Evolutionary conservation across 2,888 invertebrate species (phyloP).

Genomic region (Magallana nippona): DNA sequence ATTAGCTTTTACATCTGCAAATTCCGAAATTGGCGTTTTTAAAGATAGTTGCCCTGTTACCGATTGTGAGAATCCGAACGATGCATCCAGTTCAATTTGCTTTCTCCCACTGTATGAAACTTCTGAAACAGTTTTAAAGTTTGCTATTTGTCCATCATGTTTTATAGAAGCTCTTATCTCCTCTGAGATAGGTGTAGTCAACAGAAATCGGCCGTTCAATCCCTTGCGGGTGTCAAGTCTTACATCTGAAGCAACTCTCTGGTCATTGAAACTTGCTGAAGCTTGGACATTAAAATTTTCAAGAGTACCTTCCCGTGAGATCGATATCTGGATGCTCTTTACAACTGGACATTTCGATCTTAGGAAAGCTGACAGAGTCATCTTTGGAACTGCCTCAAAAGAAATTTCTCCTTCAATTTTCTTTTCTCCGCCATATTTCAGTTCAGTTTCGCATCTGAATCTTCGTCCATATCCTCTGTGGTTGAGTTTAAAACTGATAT

Average conservation of each 20-base stretch:
- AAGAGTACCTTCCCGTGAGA: slow-evolving; percentile 25
- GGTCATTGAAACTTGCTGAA: slow-evolving; percentile 27
- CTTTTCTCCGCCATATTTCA: slow-evolving; percentile 46
- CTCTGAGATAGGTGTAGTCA: slow-evolving; percentile 56
- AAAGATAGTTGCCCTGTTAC: neutral
- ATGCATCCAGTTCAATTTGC: slow-evolving; percentile 26
- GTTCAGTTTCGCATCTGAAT: slow-evolving; percentile 36
- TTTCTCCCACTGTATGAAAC: slow-evolving; percentile 49
- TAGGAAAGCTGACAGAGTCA: slow-evolving; percentile 43
- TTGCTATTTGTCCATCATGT: slow-evolving; percentile 51
- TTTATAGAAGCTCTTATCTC: slow-evolving; percentile 51
- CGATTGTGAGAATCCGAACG: neutral
- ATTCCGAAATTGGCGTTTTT: slow-evolving; percentile 43
- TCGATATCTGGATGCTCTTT: slow-evolving; percentile 17
- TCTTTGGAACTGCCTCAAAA: slow-evolving; percentile 40
- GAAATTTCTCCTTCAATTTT: slow-evolving; percentile 47
- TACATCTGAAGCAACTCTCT: slow-evolving; percentile 33
- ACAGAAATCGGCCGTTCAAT: slow-evolving; percentile 45
- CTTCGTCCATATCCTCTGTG: slow-evolving; percentile 6
- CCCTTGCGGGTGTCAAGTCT: slow-evolving; percentile 16
- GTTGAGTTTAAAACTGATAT: slow-evolving; percentile 31
- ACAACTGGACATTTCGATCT: slow-evolving; percentile 43
- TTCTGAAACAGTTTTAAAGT: slow-evolving; percentile 51
- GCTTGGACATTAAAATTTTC: slow-evolving; percentile 30
- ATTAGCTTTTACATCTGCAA: slow-evolving; percentile 1